A percentile compares a stretch with the other conserved stretches of the same genome.
Conservation (phyloP, 2,113 vertebrate species). For the Formicarius rufipectus region DNA sequence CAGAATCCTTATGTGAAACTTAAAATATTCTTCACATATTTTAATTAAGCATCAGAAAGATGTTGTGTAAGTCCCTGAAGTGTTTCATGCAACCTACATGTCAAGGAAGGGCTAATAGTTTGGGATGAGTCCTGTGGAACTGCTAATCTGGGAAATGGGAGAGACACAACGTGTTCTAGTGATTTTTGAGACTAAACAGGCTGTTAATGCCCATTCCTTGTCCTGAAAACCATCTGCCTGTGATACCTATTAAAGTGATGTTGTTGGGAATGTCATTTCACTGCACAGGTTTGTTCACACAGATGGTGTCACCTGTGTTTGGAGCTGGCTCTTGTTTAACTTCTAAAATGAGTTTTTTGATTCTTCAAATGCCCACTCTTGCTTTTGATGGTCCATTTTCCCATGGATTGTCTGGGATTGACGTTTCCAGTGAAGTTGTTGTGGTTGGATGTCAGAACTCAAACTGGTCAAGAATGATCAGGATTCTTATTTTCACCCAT, state of each 20-base stretch:
- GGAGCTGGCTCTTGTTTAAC: not conserved
- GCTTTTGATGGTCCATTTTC: not conserved
- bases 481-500: not conserved
- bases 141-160: not conserved
- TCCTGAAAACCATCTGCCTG: not conserved
- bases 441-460: not conserved
- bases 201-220: not conserved
- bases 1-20: not conserved
- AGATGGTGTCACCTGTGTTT: not conserved
- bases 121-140: not conserved
- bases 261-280: not conserved
- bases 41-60: not conserved
- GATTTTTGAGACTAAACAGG: not conserved
- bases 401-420: not conserved
- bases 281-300: not conserved
- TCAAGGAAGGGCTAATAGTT: not conserved
- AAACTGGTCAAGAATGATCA: not conserved
- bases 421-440: not conserved
- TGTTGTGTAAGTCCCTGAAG: not conserved
- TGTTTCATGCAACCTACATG: not conserved
- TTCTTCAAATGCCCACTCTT: not conserved
- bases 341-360: not conserved
- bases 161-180: not conserved
- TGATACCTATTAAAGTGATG: fast-evolving
- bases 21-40: not conserved